A percentile compares a stretch with the other conserved stretches of the same genome.
Evolutionary conservation across 2,797 vertebrate species (phyloP).

Genomic region (Garrulus glandarius): DNA sequence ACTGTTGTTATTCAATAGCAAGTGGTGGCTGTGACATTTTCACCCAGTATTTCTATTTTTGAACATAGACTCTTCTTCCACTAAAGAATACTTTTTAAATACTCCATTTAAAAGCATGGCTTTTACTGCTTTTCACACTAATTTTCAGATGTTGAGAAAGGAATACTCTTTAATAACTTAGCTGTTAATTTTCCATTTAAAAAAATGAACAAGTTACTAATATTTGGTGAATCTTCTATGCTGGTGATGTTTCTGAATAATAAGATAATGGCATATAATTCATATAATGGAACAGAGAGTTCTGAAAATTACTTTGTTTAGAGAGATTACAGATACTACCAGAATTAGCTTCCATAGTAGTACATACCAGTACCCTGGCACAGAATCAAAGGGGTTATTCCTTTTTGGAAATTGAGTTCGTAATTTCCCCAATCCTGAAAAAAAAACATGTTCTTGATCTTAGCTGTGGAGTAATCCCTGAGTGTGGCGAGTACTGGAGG

Average conservation of each 20-base stretch:
- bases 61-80: neutral
- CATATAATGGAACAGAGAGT: neutral
- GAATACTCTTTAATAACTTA: neutral
- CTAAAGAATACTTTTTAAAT: neutral
- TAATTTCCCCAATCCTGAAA: neutral
- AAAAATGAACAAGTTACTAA: neutral
- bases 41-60: neutral
- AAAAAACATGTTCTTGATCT: neutral
- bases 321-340: neutral
- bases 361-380: neutral
- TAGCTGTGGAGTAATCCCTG: neutral
- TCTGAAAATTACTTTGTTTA: neutral
- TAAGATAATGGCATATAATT: neutral
- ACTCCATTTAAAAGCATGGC: neutral
- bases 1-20: neutral
- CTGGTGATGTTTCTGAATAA: neutral
- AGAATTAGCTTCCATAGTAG: neutral
- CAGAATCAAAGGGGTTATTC: neutral
- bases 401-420: neutral
- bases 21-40: neutral
- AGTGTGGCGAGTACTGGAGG: neutral
- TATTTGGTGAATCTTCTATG: neutral
- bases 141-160: neutral
- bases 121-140: neutral
- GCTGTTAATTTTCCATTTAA: neutral